These are phyloP conservation scores for Periophthalmus magnuspinnatus DNA, from an alignment of 2,797 vertebrate species.

Conservation along the genomic window DNA sequence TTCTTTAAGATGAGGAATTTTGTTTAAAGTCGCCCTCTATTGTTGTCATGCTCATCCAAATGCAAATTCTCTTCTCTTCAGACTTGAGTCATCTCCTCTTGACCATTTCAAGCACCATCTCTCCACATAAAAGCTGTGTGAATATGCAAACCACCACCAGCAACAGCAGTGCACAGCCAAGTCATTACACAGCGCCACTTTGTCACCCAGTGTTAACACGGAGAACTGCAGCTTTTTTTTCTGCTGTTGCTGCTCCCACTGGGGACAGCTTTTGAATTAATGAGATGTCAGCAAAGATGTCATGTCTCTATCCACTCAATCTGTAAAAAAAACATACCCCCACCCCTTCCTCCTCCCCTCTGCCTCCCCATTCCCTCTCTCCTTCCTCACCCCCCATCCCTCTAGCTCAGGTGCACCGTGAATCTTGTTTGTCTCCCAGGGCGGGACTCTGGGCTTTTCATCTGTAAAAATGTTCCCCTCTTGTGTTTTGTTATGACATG, in stretches of 20 bases:
- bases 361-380: neutral
- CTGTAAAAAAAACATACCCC: slow-evolving; percentile 22
- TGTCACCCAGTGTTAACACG: slow-evolving; percentile 48
- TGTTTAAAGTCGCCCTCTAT: neutral
- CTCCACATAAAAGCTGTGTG: slow-evolving; percentile 25
- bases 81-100: slow-evolving; percentile 36
- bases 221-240: slow-evolving; percentile 39
- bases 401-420: slow-evolving; percentile 28
- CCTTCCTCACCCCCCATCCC: neutral
- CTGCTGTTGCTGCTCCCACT: slow-evolving; percentile 47
- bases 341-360: slow-evolving; percentile 11
- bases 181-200: slow-evolving; percentile 42
- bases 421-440: slow-evolving; percentile 42
- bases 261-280: slow-evolving; percentile 67
- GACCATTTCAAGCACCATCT: slow-evolving; percentile 21
- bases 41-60: neutral
- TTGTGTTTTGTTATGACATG: slow-evolving; percentile 37
- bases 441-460: slow-evolving; percentile 27
- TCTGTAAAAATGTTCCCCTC: slow-evolving; percentile 33
- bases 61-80: slow-evolving; percentile 13
- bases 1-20: no score
- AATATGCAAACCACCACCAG: slow-evolving; percentile 15
- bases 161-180: slow-evolving; percentile 21
- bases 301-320: slow-evolving; percentile 67
- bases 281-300: slow-evolving; percentile 66